Evolutionary conservation across 2,888 invertebrate genomes (phyloP), one percentile per base, ranked within the genome.

Genomic region (Epsilonema sp.): DNA sequence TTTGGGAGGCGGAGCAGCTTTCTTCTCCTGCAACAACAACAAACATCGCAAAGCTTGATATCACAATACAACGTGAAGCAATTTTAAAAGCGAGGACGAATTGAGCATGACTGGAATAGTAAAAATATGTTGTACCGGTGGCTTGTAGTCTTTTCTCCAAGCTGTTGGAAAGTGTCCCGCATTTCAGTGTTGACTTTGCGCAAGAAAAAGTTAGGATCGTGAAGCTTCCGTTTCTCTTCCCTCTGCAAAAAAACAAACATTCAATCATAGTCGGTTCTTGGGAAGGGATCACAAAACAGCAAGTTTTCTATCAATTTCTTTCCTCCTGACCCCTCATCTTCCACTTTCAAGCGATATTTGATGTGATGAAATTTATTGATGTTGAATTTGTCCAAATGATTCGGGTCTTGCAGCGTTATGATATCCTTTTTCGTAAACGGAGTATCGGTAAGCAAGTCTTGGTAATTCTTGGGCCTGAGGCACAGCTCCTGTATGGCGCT

Each of bases 351-450:
- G 64, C 84, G 84, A 61, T 92, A 80, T 61, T 84, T 84, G 20
- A 97, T 75, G 67, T 97, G 89, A 73, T 89, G 79, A 67, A 92
- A 99, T 23, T 73, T 76, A 0, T 86, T 80, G 53, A 94, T 79
- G 71, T 99, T 92, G 65, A 90, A 94, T 67, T 97, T 97, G 31
- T 76, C 75, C 52, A 90, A 73, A 66, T 86, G 76, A 46, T 76
- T 77, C 0, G 94, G 92, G 68, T 97, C 71, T 65, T 72, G 59
- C 8, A 97, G 75, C 0, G 78, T 79, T 48, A 99, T 85, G 8
- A 99, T 77, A 64, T 99, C 92, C 59, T 75, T 79, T 52, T 85
- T 75, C 16, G 76, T 73, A 65, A 94, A 97, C 1, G 85, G 78
- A 53, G 79, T 77, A 65, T 94, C 92, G 54, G 76, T 80, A 13